A percentile compares a stretch with the other conserved stretches of the same genome.
Conservation (phyloP, 1,140 invertebrate genomes). For the Euglossa dilemma region DNA sequence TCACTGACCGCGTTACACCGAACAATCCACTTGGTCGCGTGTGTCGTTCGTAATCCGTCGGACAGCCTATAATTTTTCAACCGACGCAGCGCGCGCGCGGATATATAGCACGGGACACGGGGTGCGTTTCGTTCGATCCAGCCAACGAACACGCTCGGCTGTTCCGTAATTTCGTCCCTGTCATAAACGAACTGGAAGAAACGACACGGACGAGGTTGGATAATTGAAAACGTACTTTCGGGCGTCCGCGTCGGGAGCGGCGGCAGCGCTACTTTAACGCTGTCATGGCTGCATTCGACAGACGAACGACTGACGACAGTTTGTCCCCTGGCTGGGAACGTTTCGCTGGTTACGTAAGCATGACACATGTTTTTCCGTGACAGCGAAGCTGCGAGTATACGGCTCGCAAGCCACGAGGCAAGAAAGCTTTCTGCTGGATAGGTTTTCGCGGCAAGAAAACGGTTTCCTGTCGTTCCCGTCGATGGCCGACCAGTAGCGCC, state of each 20-base stretch:
- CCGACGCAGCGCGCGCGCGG: neutral
- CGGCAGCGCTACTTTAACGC: neutral
- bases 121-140: no score
- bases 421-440: conserved; percentile 67
- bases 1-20: conserved; percentile 9
- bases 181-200: neutral
- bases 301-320: conserved; percentile 40
- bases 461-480: conserved; percentile 57
- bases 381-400: conserved; percentile 30
- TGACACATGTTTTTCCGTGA: conserved; percentile 47
- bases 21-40: conserved; percentile 6
- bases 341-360: conserved; percentile 19
- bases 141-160: no score
- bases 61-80: conserved; percentile 51
- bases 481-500: conserved; percentile 33
- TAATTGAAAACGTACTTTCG: neutral
- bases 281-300: conserved; percentile 40
- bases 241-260: neutral
- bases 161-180: neutral
- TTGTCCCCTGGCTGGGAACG: conserved; percentile 22
- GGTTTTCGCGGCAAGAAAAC: conserved; percentile 57
- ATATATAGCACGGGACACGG: no score
- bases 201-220: neutral
- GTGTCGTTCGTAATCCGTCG: conserved; percentile 25
- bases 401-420: conserved; percentile 32